Conservation (phyloP, 2,888 invertebrate species). For the Vesta saturnalis region DNA sequence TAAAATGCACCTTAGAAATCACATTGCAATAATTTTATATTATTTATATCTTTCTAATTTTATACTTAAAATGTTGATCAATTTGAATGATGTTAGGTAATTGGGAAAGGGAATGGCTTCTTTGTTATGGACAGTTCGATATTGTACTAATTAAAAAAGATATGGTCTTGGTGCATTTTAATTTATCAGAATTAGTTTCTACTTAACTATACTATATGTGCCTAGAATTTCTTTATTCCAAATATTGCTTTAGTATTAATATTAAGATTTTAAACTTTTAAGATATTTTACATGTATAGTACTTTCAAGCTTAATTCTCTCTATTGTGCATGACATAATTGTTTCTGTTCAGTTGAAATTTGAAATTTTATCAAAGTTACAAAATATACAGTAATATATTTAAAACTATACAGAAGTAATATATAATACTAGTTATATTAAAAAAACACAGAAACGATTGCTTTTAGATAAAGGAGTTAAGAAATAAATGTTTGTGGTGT, state of each 20-base stretch:
- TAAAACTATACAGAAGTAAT: slow-evolving; percentile 48
- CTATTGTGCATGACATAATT: slow-evolving; percentile 22
- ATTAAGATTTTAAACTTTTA: slow-evolving; percentile 3
- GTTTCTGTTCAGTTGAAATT: slow-evolving; percentile 50
- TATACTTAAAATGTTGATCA: slow-evolving; percentile 13
- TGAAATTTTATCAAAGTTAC: slow-evolving; percentile 54
- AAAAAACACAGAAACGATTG: slow-evolving; percentile 38
- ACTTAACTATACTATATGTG: slow-evolving; percentile 18
- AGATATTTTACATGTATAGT: slow-evolving; percentile 34
- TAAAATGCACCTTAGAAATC: slow-evolving; percentile 23
- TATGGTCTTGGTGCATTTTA: slow-evolving; percentile 3
- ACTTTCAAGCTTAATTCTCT: not conserved
- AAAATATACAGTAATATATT: slow-evolving; percentile 56
- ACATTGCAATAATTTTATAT: slow-evolving; percentile 14
- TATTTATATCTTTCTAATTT: slow-evolving; percentile 26
- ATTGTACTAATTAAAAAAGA: slow-evolving; percentile 8
- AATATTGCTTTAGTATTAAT: slow-evolving; percentile 38
- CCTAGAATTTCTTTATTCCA: slow-evolving; percentile 44
- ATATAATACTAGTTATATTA: slow-evolving; percentile 54
- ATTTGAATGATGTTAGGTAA: slow-evolving; percentile 6
- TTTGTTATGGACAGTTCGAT: not conserved
- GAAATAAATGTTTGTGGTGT: slow-evolving; percentile 44
- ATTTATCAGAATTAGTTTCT: slow-evolving; percentile 16
- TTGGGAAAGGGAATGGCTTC: not conserved
- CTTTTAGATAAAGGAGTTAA: slow-evolving; percentile 41